Evolutionary conservation across 2,113 vertebrate species (phyloP).

Genomic region (Miniopterus natalensis): DNA sequence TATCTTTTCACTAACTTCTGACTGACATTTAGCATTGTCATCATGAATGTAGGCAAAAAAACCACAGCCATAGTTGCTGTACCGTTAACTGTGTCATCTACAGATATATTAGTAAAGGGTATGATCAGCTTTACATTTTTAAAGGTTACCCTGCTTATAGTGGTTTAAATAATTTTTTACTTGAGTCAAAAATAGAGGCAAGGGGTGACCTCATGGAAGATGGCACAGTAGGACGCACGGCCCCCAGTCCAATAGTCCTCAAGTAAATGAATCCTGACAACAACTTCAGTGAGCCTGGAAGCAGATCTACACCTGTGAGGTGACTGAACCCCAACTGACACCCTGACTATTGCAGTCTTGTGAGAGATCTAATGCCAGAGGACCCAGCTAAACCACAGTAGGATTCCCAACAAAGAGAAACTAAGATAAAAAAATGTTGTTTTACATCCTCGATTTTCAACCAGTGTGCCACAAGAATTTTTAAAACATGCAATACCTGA

Average conservation of each 20-base stretch:
- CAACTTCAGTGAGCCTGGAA: not conserved
- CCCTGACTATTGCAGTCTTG: not conserved
- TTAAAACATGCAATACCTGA: too few species aligned
- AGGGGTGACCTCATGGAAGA: not conserved
- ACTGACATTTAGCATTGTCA: constrained; percentile 41
- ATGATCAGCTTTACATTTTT: not conserved
- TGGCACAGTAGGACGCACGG: not conserved
- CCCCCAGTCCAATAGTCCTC: not conserved
- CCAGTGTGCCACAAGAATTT: too few species aligned
- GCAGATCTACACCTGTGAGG: not conserved
- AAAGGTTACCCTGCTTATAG: not conserved
- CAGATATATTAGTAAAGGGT: not conserved
- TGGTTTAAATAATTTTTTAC: not conserved
- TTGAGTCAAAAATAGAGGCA: not conserved
- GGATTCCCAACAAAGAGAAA: not conserved
- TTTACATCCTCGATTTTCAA: too few species aligned
- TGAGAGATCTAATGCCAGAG: not conserved
- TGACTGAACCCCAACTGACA: not conserved
- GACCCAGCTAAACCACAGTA: not conserved
- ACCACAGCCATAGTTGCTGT: not conserved
- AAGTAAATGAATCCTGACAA: not conserved
- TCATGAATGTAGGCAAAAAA: not conserved
- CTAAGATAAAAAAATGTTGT: not conserved
- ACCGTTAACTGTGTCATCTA: not conserved
- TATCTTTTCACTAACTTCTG: constrained; percentile 26